A percentile compares a stretch with the other conserved stretches of the same genome.
Conservation (phyloP, 2,888 invertebrate genomes). For the Nudaria mundana region DNA sequence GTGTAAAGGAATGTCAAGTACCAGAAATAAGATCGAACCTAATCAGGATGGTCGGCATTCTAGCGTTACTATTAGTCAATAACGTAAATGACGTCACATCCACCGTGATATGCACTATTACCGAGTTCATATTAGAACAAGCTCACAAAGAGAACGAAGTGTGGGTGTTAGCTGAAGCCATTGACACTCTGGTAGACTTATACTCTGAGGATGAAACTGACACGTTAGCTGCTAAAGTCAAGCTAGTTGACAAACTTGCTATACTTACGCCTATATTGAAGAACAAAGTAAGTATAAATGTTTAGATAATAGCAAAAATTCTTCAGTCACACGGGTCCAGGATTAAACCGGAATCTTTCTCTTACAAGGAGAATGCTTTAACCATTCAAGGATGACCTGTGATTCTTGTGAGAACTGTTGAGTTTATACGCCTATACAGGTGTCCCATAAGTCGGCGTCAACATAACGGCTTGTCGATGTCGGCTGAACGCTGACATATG, state of each 20-base stretch:
- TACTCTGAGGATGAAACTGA: slow-evolving; percentile 89
- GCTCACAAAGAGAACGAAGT: slow-evolving; percentile 83
- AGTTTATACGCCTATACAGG: too few species aligned
- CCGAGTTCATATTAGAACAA: slow-evolving; percentile 83
- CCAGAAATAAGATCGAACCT: slow-evolving; percentile 82
- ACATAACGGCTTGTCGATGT: too few species aligned
- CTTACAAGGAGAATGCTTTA: too few species aligned
- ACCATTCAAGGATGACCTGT: too few species aligned
- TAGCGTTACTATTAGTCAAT: slow-evolving; percentile 74
- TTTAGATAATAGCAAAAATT: too few species aligned
- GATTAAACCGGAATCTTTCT: too few species aligned
- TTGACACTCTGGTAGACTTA: slow-evolving; percentile 88
- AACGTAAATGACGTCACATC: slow-evolving; percentile 59
- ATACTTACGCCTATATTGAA: slow-evolving; percentile 82
- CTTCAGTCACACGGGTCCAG: too few species aligned
- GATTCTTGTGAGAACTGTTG: too few species aligned
- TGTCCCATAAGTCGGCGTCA: too few species aligned
- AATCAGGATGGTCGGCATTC: slow-evolving; percentile 80
- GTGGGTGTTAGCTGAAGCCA: slow-evolving; percentile 87
- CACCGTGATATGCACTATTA: slow-evolving; percentile 66
- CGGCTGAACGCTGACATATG: too few species aligned
- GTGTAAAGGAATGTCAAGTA: slow-evolving; percentile 74
- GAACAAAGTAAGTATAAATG: slow-evolving; percentile 78
- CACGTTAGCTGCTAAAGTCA: slow-evolving; percentile 81
- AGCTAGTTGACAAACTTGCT: slow-evolving; percentile 82